Conservation (phyloP, 1,140 invertebrate species). For the Tribolium castaneum region DNA sequence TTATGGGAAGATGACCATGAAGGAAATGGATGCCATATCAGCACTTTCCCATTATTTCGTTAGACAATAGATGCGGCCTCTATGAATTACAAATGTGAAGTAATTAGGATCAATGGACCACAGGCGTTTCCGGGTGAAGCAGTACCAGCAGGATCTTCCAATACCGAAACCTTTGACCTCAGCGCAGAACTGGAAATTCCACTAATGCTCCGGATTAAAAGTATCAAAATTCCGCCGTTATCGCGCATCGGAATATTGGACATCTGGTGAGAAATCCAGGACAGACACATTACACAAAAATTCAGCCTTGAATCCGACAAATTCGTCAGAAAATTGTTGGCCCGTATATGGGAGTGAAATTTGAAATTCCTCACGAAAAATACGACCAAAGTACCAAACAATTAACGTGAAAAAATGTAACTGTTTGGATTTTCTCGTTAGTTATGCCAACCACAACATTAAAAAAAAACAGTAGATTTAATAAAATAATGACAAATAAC, state of each 20-base stretch:
- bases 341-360: too few species aligned
- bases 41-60: slow-evolving; percentile 26
- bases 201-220: background rate
- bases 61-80: slow-evolving; percentile 1
- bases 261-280: too few species aligned
- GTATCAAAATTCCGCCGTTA: background rate
- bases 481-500: too few species aligned
- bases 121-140: background rate
- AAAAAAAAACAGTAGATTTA: too few species aligned
- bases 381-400: too few species aligned
- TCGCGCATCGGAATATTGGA: background rate
- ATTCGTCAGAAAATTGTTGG: too few species aligned
- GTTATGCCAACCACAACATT: too few species aligned
- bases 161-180: background rate
- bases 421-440: too few species aligned
- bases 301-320: too few species aligned
- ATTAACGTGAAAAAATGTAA: too few species aligned
- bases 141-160: background rate
- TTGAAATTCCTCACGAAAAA: too few species aligned
- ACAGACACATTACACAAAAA: too few species aligned
- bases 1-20: slow-evolving; percentile 39
- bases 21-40: slow-evolving; percentile 31
- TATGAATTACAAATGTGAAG: slow-evolving; percentile 14
- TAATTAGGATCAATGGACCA: slow-evolving; percentile 13
- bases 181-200: background rate